A percentile compares a stretch with the other conserved stretches of the same genome.
Evolutionary conservation across 2,113 vertebrate species (phyloP).

Genomic region (Forbesichthys agassizii): DNA sequence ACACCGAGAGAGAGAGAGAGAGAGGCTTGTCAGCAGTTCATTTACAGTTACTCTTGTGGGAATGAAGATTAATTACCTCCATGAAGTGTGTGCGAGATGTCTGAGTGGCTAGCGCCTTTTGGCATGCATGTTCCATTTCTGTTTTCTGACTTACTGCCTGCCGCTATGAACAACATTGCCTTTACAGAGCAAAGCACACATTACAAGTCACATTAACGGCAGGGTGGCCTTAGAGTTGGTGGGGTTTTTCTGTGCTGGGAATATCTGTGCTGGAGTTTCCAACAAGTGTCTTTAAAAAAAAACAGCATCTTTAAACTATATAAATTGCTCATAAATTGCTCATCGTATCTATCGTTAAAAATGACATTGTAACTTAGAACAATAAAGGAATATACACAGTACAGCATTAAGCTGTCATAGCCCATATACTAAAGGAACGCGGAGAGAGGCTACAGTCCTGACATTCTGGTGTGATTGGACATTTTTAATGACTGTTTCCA

Average conservation of each 20-base stretch:
- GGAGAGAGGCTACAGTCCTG: conserved; percentile 7
- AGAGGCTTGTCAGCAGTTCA: no score
- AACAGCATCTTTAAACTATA: conserved; percentile 8
- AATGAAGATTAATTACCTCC: no score
- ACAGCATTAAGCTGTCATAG: conserved; percentile 27
- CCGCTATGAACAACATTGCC: no score
- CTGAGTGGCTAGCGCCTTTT: no score
- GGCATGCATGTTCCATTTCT: no score
- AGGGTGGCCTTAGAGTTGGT: conserved; percentile 4
- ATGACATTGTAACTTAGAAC: background rate
- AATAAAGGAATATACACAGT: conserved; percentile 7
- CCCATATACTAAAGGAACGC: background rate
- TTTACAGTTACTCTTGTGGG: no score
- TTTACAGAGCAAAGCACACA: background rate
- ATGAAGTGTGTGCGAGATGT: no score
- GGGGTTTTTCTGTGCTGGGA: background rate
- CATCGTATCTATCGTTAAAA: background rate
- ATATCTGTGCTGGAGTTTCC: conserved; percentile 2
- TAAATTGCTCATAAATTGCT: background rate
- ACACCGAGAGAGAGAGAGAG: no score
- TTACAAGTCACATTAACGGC: conserved; percentile 1
- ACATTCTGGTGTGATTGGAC: background rate
- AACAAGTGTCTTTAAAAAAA: background rate
- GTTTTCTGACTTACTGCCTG: no score
- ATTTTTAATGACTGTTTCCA: conserved; percentile 15